phyloP scores from a whole-genome alignment of 1,140 invertebrate genomes.

The Samia ricini region DNA sequence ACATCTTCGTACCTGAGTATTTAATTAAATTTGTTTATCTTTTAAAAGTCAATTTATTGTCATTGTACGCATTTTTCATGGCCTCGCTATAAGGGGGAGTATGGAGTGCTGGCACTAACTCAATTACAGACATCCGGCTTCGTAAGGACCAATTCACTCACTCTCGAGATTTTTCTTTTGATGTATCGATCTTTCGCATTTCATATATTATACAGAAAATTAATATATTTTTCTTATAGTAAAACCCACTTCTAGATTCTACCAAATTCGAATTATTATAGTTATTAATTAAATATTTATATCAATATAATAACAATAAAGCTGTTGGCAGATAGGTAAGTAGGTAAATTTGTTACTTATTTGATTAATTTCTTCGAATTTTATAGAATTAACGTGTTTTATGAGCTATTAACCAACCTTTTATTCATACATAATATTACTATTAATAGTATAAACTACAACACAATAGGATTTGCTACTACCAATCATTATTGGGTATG shows the following conservation, averaged over 20 bases:
- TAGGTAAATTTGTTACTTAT: too few relatives aligned
- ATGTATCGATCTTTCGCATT: slow-evolving; percentile 23
- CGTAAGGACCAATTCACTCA: slow-evolving; percentile 57
- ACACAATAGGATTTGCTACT: too few relatives aligned
- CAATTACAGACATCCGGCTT: slow-evolving; percentile 66
- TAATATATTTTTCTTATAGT: not conserved
- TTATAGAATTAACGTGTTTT: too few relatives aligned
- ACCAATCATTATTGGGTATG: too few relatives aligned
- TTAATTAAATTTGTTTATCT: too few relatives aligned
- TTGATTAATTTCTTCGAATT: too few relatives aligned
- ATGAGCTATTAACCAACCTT: too few relatives aligned
- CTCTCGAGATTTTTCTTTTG: slow-evolving; percentile 41
- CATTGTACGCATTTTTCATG: slow-evolving; percentile 25
- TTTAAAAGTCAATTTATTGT: not conserved
- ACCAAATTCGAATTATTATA: not conserved
- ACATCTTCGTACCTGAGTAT: not conserved
- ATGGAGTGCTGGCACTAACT: slow-evolving; percentile 58
- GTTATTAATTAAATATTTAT: too few relatives aligned
- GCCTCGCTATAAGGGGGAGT: slow-evolving; percentile 36
- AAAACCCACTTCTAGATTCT: not conserved
- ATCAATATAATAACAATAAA: too few relatives aligned
- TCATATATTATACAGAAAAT: slow-evolving; percentile 9
- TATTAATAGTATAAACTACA: too few relatives aligned
- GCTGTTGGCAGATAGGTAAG: too few relatives aligned
- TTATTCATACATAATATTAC: too few relatives aligned